Evolutionary conservation across 2,113 vertebrate genomes (phyloP).

Genomic region (Aegotheles bennettii): DNA sequence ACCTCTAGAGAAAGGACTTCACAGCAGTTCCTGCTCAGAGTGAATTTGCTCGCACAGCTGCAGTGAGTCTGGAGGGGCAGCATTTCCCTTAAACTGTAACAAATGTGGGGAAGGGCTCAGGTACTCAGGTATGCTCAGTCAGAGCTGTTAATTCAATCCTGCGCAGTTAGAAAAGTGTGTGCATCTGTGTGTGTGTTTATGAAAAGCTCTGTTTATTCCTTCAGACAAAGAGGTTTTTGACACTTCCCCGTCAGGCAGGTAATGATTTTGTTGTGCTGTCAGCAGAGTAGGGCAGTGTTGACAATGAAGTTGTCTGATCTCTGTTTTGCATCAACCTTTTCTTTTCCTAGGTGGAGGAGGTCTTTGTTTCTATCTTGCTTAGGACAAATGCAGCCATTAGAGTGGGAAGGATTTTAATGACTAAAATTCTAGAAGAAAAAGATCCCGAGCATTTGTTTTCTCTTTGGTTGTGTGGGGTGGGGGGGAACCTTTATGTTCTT

Average conservation of each 20-base stretch:
- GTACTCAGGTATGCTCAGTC: not conserved
- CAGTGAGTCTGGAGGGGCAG: not conserved
- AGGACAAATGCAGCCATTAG: not conserved
- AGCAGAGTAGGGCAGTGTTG: not conserved
- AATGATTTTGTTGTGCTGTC: not conserved
- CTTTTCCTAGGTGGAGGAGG: not conserved
- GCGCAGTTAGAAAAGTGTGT: not conserved
- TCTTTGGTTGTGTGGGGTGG: not conserved
- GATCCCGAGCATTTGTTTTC: not conserved
- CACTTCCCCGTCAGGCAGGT: not conserved
- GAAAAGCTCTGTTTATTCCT: not conserved
- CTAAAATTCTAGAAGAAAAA: not conserved
- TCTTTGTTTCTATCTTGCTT: not conserved
- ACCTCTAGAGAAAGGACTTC: not conserved
- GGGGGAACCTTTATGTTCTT: not conserved
- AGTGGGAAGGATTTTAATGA: not conserved
- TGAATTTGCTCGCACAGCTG: not conserved
- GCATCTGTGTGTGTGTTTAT: not conserved
- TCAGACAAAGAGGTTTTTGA: not conserved
- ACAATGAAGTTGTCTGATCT: not conserved
- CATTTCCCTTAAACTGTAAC: not conserved
- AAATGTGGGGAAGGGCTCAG: not conserved
- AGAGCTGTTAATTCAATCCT: not conserved
- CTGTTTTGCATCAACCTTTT: not conserved
- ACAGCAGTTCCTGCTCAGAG: not conserved